Evolutionary conservation across 2,113 vertebrate genomes (phyloP), one percentile per base, ranked within the genome.

Genomic region (Oncorhynchus clarkii): DNA sequence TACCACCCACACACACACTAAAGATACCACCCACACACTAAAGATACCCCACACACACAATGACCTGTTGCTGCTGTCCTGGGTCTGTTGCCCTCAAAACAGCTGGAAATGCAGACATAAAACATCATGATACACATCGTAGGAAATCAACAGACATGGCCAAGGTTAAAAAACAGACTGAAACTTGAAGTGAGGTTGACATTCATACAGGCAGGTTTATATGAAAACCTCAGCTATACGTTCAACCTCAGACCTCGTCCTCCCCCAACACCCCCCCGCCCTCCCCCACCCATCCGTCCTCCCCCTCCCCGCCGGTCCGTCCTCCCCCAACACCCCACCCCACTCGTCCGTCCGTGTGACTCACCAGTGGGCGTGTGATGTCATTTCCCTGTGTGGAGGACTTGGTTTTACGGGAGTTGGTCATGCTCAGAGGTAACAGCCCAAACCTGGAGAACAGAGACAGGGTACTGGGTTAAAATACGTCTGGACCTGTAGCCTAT

Each of bases 351-450:
- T 11, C 18, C n/a, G 24, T 29, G 18, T 13, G 26, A 93, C 96
- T 90, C 29, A 99, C 98, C 94, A 94, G 91, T 13, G 90, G 77
- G 76, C 89, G 91, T 5, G 77, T 76, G 16, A 82, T 72, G 4
- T 95, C 96, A 0, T 90, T 11, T 2, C 78, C 88, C 83, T 90
- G 88, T 54, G 86, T 31, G 45, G 83, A n/a, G 1, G 89, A 74
- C 66, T 94, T 97, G 70, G 92, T 78, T 85, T 94, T 96, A 0
- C 94, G 88, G 0, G 90, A 90, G 70, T 93, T 96, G 0, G 95
- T 94, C 94, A 96, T 96, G 67, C 98, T 99, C 81, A 98, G 92
- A 0, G 98, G 98, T 77, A 99, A 91, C 60, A 99, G 88, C 1
- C 97, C 97, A 34, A 99, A 99, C 86, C 97, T 99, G 74, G 4